phyloP scores from a whole-genome alignment of 2,888 invertebrate species.

The Cepaea hortensis region DNA sequence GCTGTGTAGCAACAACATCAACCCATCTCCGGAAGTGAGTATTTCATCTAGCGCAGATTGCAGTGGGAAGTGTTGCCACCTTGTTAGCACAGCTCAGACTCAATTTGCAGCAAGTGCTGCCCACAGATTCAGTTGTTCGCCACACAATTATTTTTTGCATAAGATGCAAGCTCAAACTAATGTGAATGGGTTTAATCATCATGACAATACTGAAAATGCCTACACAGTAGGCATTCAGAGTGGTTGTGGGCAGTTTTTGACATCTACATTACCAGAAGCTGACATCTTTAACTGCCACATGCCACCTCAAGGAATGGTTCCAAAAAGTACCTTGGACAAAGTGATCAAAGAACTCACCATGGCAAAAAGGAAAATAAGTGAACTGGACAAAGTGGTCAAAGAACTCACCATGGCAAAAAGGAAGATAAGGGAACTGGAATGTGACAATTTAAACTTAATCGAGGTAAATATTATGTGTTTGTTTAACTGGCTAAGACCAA shows the following conservation, averaged over 20 bases:
- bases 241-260: neutral
- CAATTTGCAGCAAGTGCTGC: neutral
- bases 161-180: no score
- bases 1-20: neutral
- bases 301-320: neutral
- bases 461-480: neutral
- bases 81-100: neutral
- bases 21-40: neutral
- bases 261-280: neutral
- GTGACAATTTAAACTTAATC: neutral
- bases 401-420: slow-evolving; percentile 2
- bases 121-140: neutral
- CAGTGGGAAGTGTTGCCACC: neutral
- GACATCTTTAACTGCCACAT: neutral
- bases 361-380: neutral
- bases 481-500: neutral
- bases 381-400: neutral
- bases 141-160: neutral
- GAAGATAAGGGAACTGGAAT: neutral
- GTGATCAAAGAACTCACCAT: neutral
- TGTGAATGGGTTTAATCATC: no score
- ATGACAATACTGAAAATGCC: no score
- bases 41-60: neutral
- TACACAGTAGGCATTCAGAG: neutral
- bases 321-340: neutral